Conservation (phyloP, 2,113 vertebrate species). For the Tricholaema leucomelas region DNA sequence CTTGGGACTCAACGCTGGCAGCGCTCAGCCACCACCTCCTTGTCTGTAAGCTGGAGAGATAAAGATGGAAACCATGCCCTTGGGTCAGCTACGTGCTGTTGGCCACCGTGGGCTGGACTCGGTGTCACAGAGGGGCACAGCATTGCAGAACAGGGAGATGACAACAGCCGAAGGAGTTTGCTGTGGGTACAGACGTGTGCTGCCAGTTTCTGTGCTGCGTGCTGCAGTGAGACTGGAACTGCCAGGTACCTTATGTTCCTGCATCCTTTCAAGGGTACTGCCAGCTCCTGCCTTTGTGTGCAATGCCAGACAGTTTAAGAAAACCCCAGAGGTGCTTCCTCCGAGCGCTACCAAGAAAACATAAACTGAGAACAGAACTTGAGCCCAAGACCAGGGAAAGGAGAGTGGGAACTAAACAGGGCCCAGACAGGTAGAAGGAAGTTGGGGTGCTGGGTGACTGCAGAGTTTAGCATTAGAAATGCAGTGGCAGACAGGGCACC, state of each 20-base stretch:
- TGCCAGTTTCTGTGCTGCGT: background rate
- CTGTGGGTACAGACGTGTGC: background rate
- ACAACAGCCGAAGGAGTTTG: background rate
- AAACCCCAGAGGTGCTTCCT: background rate
- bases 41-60: background rate
- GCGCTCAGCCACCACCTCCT: background rate
- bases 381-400: background rate
- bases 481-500: background rate
- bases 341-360: background rate
- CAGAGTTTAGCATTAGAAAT: background rate
- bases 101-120: background rate
- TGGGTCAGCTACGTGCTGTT: background rate
- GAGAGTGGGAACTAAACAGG: background rate
- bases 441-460: rapidly evolving
- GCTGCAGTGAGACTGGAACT: background rate
- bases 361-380: background rate
- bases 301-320: background rate
- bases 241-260: background rate
- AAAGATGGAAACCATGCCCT: background rate
- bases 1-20: background rate
- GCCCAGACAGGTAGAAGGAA: background rate
- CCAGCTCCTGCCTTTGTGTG: background rate
- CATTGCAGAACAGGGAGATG: background rate
- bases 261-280: background rate
- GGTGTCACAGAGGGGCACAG: background rate